Conservation (phyloP, 2,888 invertebrate genomes). For the Caenorhabditis sulstoni region DNA sequence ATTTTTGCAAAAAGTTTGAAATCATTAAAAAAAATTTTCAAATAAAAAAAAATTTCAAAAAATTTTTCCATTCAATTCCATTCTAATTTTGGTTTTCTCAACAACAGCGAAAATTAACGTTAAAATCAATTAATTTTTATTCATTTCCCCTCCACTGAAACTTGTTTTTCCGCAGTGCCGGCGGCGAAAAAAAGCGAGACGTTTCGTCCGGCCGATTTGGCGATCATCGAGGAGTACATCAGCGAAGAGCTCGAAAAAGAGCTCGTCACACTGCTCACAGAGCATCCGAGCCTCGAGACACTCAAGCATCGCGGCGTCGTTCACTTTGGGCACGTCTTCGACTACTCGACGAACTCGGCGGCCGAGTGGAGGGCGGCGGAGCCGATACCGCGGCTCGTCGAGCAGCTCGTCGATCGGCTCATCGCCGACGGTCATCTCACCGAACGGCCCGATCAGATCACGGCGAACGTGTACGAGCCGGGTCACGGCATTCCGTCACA, state of each 20-base stretch:
- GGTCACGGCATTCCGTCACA: conserved; percentile 91
- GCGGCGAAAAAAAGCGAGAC: conserved; percentile 41
- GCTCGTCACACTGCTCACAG: conserved; percentile 47
- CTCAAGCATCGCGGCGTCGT: conserved; percentile 28
- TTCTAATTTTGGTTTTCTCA: no score
- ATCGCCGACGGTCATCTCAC: conserved; percentile 41
- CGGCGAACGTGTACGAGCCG: conserved; percentile 82
- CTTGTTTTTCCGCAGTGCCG: conserved; percentile 65
- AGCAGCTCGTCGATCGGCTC: conserved; percentile 64
- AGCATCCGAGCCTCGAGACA: conserved; percentile 49
- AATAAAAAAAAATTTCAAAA: neutral
- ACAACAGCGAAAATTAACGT: neutral
- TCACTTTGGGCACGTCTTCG: conserved; percentile 78
- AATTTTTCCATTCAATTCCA: no score
- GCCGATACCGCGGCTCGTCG: conserved; percentile 66
- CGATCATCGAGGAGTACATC: conserved; percentile 70
- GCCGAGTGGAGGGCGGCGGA: conserved; percentile 57
- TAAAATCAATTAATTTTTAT: no score
- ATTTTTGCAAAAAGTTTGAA: no score
- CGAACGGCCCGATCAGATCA: conserved; percentile 77
- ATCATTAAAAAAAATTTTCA: no score
- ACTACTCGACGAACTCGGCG: conserved; percentile 74
- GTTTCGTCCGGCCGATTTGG: conserved; percentile 68
- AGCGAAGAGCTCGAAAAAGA: conserved; percentile 57
- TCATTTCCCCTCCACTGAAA: no score